Evolutionary conservation across 2,888 invertebrate genomes (phyloP), one percentile per base, ranked within the genome.

Genomic region (Corbicula japonica): DNA sequence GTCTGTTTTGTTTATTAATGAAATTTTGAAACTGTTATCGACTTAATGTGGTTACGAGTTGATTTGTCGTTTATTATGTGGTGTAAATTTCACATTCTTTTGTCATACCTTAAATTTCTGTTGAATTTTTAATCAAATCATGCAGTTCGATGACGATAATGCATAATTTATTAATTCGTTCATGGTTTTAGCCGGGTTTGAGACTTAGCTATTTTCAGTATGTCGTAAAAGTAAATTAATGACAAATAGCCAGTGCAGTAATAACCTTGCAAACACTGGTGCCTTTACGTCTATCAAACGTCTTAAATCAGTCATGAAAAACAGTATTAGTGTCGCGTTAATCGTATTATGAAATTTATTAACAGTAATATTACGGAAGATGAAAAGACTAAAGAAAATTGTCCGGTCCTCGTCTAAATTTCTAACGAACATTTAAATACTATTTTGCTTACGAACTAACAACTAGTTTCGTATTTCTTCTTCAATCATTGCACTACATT

Each of bases 101-200:
- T n/a, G 52, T 52, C 28, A 52, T 28, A 52, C 52, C 26, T 58
- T 58, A 5, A 58, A 35, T 58, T 58, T 21, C 12, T 21, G 23
- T 21, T 58, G 3, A 34, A 63, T n/a, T 48, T 35, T 62, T 72
- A 72, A 72, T 72, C 71, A 54, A 54, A 72, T 72, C 46, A 63
- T 62, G 23, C 71, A 72, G 28, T 52, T 66, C 52, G 54, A 54
- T 54, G 50, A 54, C 54, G 38, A 41, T 66, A 66, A 54, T 34
- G 28, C 66, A 30, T 34, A 48, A 30, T n/a, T 66, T 66, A 41
- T 30, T 52, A 30, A 54, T 66, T 66, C 66, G 54, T 66, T 48
- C 35, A 41, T 23, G 21, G 35, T 41, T 54, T 52, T 58, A 58
- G 8, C 34, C 21, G 15, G 58, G 10, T 12, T 35, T 30, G 10